Conservation (phyloP, 2,113 vertebrate species). For the Hippocampus zosterae region DNA sequence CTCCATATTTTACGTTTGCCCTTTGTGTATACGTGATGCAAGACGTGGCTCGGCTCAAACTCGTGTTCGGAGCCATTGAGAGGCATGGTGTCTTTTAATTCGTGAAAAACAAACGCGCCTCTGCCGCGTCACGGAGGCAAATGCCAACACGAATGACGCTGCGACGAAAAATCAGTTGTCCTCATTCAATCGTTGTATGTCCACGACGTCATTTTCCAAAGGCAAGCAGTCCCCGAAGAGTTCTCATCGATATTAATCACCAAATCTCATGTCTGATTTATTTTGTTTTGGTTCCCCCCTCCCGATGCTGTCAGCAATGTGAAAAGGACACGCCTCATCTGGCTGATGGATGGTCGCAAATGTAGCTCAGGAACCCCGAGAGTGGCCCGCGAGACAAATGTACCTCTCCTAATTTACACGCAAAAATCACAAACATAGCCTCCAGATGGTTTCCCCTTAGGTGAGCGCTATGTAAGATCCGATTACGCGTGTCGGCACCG, state of each 20-base stretch:
- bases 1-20: too few relatives aligned
- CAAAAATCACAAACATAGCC: constrained; percentile 47
- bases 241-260: constrained; percentile 73
- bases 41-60: neutral
- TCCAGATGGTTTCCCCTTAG: constrained; percentile 66
- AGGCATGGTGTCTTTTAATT: neutral
- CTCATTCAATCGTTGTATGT: constrained; percentile 66
- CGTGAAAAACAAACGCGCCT: neutral
- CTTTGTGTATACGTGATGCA: neutral
- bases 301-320: constrained; percentile 64
- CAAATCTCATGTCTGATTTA: constrained; percentile 69
- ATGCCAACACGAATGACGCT: constrained; percentile 10
- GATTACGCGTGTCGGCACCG: constrained; percentile 40
- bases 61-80: neutral
- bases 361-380: constrained; percentile 61
- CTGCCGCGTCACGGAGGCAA: constrained; percentile 9
- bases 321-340: constrained; percentile 72
- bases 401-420: constrained; percentile 51
- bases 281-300: constrained; percentile 26
- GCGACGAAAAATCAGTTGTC: constrained; percentile 49
- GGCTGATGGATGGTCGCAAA: constrained; percentile 62
- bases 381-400: constrained; percentile 60
- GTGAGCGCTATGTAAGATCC: constrained; percentile 51
- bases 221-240: constrained; percentile 51
- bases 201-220: constrained; percentile 59